Percentiles rank a stretch among this genome's conserved stretches.
phyloP scores from a whole-genome alignment of 2,888 invertebrate genomes.

The Dichetophora obliterata region DNA sequence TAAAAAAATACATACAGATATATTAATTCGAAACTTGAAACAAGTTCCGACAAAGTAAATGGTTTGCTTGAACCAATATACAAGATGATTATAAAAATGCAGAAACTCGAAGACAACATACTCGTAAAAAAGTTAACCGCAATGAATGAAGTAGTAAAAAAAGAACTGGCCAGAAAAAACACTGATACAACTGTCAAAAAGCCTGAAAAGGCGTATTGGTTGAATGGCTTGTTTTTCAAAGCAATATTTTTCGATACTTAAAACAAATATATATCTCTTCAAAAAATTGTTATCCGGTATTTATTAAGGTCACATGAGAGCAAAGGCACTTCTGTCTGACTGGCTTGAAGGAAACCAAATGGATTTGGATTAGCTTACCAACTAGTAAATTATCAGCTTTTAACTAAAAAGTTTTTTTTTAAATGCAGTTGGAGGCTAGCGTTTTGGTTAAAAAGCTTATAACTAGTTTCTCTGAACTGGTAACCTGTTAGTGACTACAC shows the following conservation, averaged over 20 bases:
- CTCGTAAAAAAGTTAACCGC: not conserved
- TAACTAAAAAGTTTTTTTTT: not conserved
- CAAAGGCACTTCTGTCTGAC: not conserved
- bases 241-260: not conserved
- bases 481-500: too few relatives aligned
- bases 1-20: too few relatives aligned
- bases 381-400: not conserved
- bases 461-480: too few relatives aligned
- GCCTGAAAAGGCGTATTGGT: not conserved
- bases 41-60: too few relatives aligned
- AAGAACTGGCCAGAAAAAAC: not conserved
- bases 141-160: not conserved
- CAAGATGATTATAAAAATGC: too few relatives aligned
- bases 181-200: not conserved
- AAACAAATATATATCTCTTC: not conserved
- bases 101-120: not conserved
- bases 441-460: not conserved
- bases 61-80: too few relatives aligned
- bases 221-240: not conserved
- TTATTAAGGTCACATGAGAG: constrained; percentile 15
- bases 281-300: constrained; percentile 19
- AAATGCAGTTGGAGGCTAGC: not conserved
- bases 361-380: not conserved
- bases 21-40: too few relatives aligned
- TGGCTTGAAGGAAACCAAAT: not conserved